phyloP scores from a whole-genome alignment of 2,888 invertebrate genomes.

The Phania funesta region DNA sequence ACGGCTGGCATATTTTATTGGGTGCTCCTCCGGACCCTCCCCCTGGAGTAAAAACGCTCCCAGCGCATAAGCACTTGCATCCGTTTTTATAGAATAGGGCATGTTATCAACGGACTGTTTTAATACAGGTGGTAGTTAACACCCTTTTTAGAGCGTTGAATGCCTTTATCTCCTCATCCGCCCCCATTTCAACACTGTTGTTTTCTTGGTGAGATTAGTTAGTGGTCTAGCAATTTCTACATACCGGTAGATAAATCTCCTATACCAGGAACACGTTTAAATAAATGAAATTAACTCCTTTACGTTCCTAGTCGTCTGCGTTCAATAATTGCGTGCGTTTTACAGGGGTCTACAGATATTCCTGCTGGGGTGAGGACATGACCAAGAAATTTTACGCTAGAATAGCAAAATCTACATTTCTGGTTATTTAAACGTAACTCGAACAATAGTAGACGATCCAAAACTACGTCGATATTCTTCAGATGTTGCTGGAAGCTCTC shows the following conservation, averaged over 20 bases:
- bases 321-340: conserved; percentile 38
- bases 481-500: conserved; percentile 31
- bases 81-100: conserved; percentile 31
- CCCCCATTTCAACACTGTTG: conserved; percentile 11
- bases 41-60: conserved; percentile 40
- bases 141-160: conserved; percentile 24
- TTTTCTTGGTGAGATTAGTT: conserved; percentile 29
- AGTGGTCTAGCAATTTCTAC: neutral
- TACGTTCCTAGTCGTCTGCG: neutral
- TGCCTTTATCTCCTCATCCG: neutral
- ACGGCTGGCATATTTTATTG: conserved; percentile 67
- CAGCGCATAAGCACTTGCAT: conserved; percentile 18
- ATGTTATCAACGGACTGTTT: conserved; percentile 32
- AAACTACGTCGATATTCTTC: neutral
- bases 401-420: conserved; percentile 35
- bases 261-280: conserved; percentile 1
- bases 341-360: conserved; percentile 36
- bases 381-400: conserved; percentile 41
- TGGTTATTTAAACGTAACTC: conserved; percentile 13
- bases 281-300: conserved; percentile 2
- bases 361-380: conserved; percentile 40
- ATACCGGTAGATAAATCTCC: neutral
- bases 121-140: conserved; percentile 11
- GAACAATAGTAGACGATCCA: conserved; percentile 1
- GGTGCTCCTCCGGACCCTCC: conserved; percentile 40